These are phyloP conservation scores for Ryuthela nishihirai DNA, from an alignment of 2,888 invertebrate species.

Conservation along the genomic window DNA sequence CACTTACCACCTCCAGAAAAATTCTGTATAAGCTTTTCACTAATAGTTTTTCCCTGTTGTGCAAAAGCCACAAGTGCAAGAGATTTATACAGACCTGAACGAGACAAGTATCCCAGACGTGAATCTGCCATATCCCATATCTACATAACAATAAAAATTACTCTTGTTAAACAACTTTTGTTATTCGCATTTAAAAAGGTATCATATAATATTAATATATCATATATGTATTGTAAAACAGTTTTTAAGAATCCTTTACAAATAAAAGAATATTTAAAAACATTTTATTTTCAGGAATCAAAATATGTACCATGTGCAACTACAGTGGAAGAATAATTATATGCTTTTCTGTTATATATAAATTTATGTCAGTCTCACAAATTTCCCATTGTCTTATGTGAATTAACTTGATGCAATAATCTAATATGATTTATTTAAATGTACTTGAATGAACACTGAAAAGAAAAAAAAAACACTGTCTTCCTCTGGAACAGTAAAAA, in stretches of 20 bases:
- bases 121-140: constrained; percentile 52
- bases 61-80: constrained; percentile 51
- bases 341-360: too few species aligned
- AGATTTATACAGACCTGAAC: constrained; percentile 52
- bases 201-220: not conserved
- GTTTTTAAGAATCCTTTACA: not conserved
- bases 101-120: constrained; percentile 48
- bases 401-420: too few species aligned
- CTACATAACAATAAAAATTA: constrained; percentile 44
- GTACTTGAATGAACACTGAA: too few species aligned
- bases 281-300: not conserved
- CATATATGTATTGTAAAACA: not conserved
- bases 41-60: constrained; percentile 51
- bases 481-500: too few species aligned
- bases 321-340: too few species aligned
- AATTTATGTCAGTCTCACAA: too few species aligned
- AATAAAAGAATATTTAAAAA: not conserved
- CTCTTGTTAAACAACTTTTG: not conserved
- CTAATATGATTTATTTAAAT: too few species aligned
- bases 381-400: too few species aligned
- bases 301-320: too few species aligned
- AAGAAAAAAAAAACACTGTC: too few species aligned
- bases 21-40: constrained; percentile 50
- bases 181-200: not conserved
- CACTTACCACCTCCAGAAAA: constrained; percentile 50